Evolutionary conservation across 2,888 invertebrate species (phyloP).

Genomic region (Hirtodrosophila trivittata): DNA sequence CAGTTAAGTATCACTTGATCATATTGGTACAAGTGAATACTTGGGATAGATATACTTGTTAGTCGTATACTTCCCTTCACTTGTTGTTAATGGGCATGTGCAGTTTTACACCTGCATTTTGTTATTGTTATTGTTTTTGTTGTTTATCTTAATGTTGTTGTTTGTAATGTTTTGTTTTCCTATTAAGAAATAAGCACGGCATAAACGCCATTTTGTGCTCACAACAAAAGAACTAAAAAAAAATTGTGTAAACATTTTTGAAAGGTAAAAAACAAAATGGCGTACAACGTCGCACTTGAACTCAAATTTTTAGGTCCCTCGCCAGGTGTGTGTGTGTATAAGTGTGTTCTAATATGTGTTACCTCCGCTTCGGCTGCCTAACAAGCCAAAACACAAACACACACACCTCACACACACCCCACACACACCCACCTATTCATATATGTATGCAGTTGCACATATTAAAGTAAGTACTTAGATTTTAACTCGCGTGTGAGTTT

Average conservation of each 20-base stretch:
- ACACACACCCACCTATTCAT: background rate
- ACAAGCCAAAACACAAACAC: slow-evolving; percentile 46
- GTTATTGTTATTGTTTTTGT: slow-evolving; percentile 7
- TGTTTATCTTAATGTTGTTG: slow-evolving; percentile 12
- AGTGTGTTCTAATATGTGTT: too few species aligned
- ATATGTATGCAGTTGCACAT: slow-evolving; percentile 31
- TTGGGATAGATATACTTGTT: too few species aligned
- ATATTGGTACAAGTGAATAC: too few species aligned
- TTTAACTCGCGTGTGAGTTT: slow-evolving; percentile 53
- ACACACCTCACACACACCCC: slow-evolving; percentile 10
- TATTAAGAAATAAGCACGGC: slow-evolving; percentile 46
- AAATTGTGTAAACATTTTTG: slow-evolving; percentile 20
- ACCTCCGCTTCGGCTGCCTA: slow-evolving; percentile 62
- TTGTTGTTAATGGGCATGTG: slow-evolving; percentile 14
- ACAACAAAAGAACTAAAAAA: slow-evolving; percentile 47
- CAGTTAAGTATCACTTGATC: too few species aligned
- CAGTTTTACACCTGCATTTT: slow-evolving; percentile 33
- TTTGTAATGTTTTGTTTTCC: slow-evolving; percentile 14
- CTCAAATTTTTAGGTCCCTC: slow-evolving; percentile 29
- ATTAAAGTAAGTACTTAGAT: slow-evolving; percentile 42
- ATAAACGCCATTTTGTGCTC: slow-evolving; percentile 56
- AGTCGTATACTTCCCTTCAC: background rate
- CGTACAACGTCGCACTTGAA: slow-evolving; percentile 54
- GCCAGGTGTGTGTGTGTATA: too few species aligned
- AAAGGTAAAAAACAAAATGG: slow-evolving; percentile 53